These are phyloP conservation scores for Chunga burmeisteri DNA, from an alignment of 2,113 vertebrate species.

Conservation along the genomic window DNA sequence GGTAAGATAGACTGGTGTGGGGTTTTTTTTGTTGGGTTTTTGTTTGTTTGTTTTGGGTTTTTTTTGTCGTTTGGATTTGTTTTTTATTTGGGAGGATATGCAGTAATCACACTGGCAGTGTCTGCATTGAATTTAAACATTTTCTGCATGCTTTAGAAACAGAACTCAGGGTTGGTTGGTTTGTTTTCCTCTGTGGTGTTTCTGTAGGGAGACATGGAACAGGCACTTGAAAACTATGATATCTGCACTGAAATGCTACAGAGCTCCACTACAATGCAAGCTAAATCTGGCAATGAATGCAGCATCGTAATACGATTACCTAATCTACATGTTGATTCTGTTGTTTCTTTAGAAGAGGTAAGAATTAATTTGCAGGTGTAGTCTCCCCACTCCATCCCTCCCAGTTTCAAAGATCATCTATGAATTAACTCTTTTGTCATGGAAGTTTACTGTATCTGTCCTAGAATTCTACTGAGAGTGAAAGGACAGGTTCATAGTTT, in stretches of 20 bases:
- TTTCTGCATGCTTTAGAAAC: not conserved
- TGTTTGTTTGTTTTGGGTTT: not conserved
- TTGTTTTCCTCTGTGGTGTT: not conserved
- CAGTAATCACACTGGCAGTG: not conserved
- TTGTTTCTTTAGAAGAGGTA: constrained; percentile 93
- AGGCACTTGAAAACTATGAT: constrained; percentile 93
- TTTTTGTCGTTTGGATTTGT: not conserved
- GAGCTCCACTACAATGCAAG: constrained; percentile 59
- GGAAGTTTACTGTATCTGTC: not conserved
- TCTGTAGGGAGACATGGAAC: constrained; percentile 94
- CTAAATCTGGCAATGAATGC: constrained; percentile 60
- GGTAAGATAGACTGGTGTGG: not conserved
- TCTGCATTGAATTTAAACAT: not conserved
- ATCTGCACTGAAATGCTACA: constrained; percentile 90
- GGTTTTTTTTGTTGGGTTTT: not conserved
- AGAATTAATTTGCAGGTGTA: not conserved
- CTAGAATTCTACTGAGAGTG: not conserved
- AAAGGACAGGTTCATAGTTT: not conserved
- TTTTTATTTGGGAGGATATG: not conserved
- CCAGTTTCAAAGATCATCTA: not conserved
- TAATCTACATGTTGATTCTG: constrained; percentile 87
- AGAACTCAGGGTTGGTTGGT: not conserved
- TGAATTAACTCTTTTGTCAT: not conserved
- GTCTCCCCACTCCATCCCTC: not conserved
- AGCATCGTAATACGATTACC: constrained; percentile 80